Evolutionary conservation across 2,113 vertebrate species (phyloP).

Genomic region (Corythornis madagascariensis): DNA sequence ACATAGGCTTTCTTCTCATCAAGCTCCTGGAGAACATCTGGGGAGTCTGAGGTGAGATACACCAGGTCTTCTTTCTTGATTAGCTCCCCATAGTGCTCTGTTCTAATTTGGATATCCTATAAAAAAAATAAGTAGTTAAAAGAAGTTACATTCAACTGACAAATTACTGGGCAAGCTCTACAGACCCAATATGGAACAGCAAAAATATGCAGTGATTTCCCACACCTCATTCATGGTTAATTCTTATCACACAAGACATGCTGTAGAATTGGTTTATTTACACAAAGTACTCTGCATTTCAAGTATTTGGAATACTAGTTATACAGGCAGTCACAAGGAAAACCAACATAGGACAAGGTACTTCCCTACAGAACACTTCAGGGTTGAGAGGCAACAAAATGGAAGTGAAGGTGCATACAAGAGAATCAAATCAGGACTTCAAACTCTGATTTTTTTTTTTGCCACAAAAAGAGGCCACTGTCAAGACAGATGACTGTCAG

Average conservation of each 20-base stretch:
- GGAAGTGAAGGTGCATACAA: background rate
- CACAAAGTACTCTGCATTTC: background rate
- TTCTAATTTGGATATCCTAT: slow-evolving; percentile 89
- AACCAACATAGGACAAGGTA: background rate
- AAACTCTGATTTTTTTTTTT: background rate
- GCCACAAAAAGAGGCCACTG: background rate
- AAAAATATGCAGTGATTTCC: background rate
- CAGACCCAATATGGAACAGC: background rate
- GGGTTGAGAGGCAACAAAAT: background rate
- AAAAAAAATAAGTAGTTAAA: slow-evolving; percentile 28
- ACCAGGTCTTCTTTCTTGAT: slow-evolving; percentile 88
- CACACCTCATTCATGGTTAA: background rate
- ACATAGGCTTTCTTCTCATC: slow-evolving; percentile 93
- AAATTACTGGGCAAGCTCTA: background rate
- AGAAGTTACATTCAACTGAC: background rate
- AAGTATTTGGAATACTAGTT: background rate
- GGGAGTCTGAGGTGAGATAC: slow-evolving; percentile 97
- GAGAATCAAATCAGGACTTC: background rate
- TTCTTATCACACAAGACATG: background rate
- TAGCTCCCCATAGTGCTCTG: slow-evolving; percentile 87
- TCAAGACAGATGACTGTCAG: background rate
- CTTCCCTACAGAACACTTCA: background rate
- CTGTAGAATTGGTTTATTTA: background rate
- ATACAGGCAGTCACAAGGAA: background rate
- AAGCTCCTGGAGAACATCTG: slow-evolving; percentile 87